These are phyloP conservation scores for Hafferia zeledoni DNA, from an alignment of 2,797 vertebrate species.

Conservation along the genomic window DNA sequence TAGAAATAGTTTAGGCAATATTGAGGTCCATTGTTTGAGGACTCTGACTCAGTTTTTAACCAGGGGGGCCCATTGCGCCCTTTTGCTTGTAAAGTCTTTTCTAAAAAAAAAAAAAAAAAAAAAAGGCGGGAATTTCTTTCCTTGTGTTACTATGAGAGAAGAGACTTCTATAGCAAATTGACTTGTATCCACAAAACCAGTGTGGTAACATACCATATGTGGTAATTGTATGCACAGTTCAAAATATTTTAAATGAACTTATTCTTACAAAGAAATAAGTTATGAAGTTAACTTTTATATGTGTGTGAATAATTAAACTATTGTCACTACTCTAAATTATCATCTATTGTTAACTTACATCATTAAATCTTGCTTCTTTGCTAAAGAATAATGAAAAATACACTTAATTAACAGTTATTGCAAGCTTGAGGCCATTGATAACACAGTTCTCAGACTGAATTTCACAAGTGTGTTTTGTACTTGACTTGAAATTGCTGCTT, in stretches of 20 bases:
- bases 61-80: background rate
- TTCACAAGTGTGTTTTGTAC: slow-evolving; percentile 76
- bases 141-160: slow-evolving; percentile 15
- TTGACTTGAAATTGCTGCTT: slow-evolving; percentile 63
- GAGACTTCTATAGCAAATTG: slow-evolving; percentile 55
- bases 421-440: slow-evolving; percentile 80
- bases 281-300: slow-evolving; percentile 82
- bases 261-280: slow-evolving; percentile 79
- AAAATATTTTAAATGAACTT: slow-evolving; percentile 82
- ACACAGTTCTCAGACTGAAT: slow-evolving; percentile 76
- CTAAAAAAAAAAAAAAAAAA: background rate
- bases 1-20: slow-evolving; percentile 7
- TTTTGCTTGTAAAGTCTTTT: background rate
- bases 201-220: slow-evolving; percentile 57
- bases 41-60: background rate
- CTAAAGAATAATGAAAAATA: slow-evolving; percentile 82
- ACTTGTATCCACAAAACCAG: slow-evolving; percentile 65
- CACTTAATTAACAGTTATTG: slow-evolving; percentile 84
- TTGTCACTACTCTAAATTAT: slow-evolving; percentile 84
- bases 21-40: background rate
- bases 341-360: slow-evolving; percentile 84
- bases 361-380: slow-evolving; percentile 82
- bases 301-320: slow-evolving; percentile 84
- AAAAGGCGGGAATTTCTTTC: background rate
- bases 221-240: slow-evolving; percentile 72